Percentiles rank a stretch among this genome's conserved stretches.
Evolutionary conservation across 2,113 vertebrate genomes (phyloP).

Genomic region (Festucalex cinctus): DNA sequence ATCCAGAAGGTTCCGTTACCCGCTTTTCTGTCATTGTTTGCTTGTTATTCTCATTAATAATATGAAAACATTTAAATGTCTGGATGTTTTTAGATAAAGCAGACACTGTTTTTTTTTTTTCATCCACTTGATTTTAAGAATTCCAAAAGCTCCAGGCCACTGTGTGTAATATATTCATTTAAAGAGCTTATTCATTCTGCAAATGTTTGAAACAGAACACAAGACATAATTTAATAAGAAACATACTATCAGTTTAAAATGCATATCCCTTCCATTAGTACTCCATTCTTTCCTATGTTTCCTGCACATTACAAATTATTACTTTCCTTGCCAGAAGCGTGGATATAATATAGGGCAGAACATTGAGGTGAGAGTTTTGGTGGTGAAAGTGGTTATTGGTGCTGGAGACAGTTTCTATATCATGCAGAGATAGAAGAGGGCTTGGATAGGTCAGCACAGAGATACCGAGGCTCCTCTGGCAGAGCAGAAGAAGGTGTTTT

Average conservation of each 20-base stretch:
- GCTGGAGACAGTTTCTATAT: conserved; percentile 70
- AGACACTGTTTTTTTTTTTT: no score
- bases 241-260: conserved; percentile 80
- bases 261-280: conserved; percentile 74
- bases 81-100: background rate
- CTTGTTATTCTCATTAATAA: background rate
- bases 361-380: conserved; percentile 29
- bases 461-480: conserved; percentile 20
- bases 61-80: background rate
- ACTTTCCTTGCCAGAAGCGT: conserved; percentile 75
- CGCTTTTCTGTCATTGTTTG: no score
- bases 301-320: conserved; percentile 73
- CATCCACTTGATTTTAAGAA: no score
- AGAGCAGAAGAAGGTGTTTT: conserved; percentile 17
- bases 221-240: conserved; percentile 84
- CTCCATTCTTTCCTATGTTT: conserved; percentile 32
- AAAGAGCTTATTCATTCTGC: conserved; percentile 95
- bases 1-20: background rate
- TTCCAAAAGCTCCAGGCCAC: no score
- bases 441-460: conserved; percentile 46
- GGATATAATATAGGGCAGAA: conserved; percentile 65
- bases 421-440: conserved; percentile 78
- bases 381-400: conserved; percentile 46
- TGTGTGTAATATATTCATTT: conserved; percentile 16
- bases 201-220: conserved; percentile 83